Conservation (phyloP, 2,888 invertebrate species). For the Terebella lapidaria region DNA sequence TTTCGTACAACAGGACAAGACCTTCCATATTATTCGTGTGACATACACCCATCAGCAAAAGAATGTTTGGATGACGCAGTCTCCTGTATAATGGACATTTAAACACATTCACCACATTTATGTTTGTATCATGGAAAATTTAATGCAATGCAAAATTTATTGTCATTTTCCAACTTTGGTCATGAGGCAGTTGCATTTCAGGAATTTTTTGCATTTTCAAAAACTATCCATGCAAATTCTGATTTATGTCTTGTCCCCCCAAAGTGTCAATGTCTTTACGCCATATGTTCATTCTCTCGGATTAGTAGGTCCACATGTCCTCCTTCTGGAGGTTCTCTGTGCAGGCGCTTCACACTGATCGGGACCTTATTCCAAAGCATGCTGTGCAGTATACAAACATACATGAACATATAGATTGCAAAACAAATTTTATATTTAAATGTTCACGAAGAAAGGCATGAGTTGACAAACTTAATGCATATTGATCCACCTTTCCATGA, state of each 20-base stretch:
- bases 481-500: constrained; percentile 43
- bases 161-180: too few relatives aligned
- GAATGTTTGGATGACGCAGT: constrained; percentile 49
- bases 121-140: not conserved
- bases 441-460: constrained; percentile 24
- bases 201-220: too few relatives aligned
- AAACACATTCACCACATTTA: not conserved
- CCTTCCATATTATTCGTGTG: constrained; percentile 50
- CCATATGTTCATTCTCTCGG: constrained; percentile 45
- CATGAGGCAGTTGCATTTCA: too few relatives aligned
- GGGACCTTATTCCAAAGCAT: constrained; percentile 44
- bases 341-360: constrained; percentile 46
- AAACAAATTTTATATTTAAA: not conserved
- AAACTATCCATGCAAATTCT: too few relatives aligned
- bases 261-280: constrained; percentile 29
- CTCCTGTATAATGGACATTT: constrained; percentile 27
- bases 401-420: not conserved
- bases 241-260: too few relatives aligned
- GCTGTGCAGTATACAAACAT: constrained; percentile 27
- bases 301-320: constrained; percentile 51
- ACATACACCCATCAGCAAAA: constrained; percentile 55
- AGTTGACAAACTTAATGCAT: not conserved
- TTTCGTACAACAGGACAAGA: constrained; percentile 53
- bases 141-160: too few relatives aligned
- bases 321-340: constrained; percentile 33